Conservation (phyloP, 2,797 vertebrate genomes). For the Picus viridis region DNA sequence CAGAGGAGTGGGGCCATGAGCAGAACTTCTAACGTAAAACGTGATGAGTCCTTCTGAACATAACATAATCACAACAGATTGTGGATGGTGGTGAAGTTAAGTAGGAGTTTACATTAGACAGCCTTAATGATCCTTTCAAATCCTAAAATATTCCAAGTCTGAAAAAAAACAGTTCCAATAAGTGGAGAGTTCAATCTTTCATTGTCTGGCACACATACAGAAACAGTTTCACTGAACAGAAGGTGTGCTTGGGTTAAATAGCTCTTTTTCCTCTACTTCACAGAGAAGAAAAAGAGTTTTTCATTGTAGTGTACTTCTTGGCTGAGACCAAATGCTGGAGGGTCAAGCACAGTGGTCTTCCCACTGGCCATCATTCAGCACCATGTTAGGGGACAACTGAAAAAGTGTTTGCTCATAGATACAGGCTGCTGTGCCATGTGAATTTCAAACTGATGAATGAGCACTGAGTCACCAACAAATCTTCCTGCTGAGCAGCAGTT, state of each 20-base stretch:
- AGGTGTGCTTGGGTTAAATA: background rate
- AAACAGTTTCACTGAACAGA: background rate
- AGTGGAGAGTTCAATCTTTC: background rate
- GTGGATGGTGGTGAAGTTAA: background rate
- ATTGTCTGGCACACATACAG: background rate
- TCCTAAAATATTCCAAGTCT: background rate
- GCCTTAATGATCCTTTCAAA: background rate
- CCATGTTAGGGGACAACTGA: background rate
- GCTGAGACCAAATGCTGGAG: background rate
- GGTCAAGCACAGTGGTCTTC: background rate
- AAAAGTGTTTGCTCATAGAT: background rate
- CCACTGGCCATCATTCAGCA: background rate
- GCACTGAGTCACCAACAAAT: background rate
- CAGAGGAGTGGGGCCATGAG: background rate
- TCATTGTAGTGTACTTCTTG: background rate
- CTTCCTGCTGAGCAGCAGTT: constrained; percentile 38
- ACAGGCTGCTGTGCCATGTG: background rate
- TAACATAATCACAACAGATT: background rate
- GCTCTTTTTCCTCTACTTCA: background rate
- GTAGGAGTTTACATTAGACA: background rate
- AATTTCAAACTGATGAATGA: background rate
- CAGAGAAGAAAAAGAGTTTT: background rate
- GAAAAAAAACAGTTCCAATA: background rate
- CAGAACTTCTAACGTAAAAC: background rate
- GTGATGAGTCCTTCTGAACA: background rate